Evolutionary conservation across 2,113 vertebrate species (phyloP).

Genomic region (Bombycilla garrulus): DNA sequence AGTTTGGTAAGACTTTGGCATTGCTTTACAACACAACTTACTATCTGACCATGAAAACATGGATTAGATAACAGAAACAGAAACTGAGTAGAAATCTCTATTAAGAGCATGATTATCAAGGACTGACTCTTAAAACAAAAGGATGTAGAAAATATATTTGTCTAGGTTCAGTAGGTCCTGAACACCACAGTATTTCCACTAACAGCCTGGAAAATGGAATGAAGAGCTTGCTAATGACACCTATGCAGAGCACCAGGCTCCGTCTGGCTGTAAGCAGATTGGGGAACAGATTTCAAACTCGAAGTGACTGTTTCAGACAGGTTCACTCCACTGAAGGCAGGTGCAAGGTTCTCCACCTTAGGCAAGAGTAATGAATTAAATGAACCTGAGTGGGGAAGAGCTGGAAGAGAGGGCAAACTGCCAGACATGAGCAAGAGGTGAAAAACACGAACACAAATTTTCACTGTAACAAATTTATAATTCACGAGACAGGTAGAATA

Average conservation of each 20-base stretch:
- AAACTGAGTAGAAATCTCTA: background rate
- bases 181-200: background rate
- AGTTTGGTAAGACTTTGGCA: background rate
- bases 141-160: background rate
- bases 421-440: background rate
- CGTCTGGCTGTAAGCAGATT: background rate
- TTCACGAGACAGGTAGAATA: background rate
- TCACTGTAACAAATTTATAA: background rate
- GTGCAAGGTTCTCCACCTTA: background rate
- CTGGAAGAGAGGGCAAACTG: background rate
- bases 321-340: background rate
- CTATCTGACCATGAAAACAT: background rate
- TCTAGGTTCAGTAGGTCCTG: constrained; percentile 6
- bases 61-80: background rate
- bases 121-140: background rate
- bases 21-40: background rate
- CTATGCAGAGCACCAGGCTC: background rate
- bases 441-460: background rate
- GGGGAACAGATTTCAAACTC: constrained; percentile 33
- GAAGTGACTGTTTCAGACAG: background rate
- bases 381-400: background rate
- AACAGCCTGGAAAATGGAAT: background rate
- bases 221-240: constrained; percentile 6
- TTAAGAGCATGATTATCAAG: background rate
- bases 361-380: constrained; percentile 2